These are phyloP conservation scores for Danionella dracula DNA, from an alignment of 2,797 vertebrate genomes.

Conservation along the genomic window DNA sequence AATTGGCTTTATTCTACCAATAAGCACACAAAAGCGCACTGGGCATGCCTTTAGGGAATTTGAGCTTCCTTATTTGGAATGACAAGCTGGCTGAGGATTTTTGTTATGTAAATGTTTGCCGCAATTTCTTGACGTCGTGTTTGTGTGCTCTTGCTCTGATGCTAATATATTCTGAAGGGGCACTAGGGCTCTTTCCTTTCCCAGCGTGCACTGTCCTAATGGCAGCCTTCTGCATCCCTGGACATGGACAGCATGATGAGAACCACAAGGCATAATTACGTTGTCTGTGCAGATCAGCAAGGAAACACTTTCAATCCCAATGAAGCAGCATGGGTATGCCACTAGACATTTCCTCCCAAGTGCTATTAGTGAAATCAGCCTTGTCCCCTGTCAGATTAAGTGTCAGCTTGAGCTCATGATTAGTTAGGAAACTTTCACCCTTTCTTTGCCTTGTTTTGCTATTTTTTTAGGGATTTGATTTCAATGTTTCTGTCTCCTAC, in stretches of 20 bases:
- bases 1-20: background rate
- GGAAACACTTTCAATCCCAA: slow-evolving; percentile 35
- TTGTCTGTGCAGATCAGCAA: slow-evolving; percentile 58
- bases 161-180: slow-evolving; percentile 65
- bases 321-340: slow-evolving; percentile 31
- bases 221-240: slow-evolving; percentile 46
- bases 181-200: slow-evolving; percentile 54
- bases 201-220: slow-evolving; percentile 44
- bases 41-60: background rate
- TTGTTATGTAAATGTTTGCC: background rate
- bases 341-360: slow-evolving; percentile 43
- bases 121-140: background rate
- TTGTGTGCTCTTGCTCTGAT: slow-evolving; percentile 55
- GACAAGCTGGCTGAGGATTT: background rate
- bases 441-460: slow-evolving; percentile 17
- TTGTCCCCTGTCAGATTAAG: slow-evolving; percentile 35
- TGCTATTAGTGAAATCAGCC: slow-evolving; percentile 50
- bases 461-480: background rate
- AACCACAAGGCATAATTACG: slow-evolving; percentile 67
- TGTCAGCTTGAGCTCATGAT: slow-evolving; percentile 36
- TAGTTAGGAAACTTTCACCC: slow-evolving; percentile 27
- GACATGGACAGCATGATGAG: slow-evolving; percentile 56
- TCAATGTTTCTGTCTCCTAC: background rate
- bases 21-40: background rate
- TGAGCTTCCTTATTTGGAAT: background rate